Conservation (phyloP, 2,113 vertebrate genomes). For the Nicator chloris region DNA sequence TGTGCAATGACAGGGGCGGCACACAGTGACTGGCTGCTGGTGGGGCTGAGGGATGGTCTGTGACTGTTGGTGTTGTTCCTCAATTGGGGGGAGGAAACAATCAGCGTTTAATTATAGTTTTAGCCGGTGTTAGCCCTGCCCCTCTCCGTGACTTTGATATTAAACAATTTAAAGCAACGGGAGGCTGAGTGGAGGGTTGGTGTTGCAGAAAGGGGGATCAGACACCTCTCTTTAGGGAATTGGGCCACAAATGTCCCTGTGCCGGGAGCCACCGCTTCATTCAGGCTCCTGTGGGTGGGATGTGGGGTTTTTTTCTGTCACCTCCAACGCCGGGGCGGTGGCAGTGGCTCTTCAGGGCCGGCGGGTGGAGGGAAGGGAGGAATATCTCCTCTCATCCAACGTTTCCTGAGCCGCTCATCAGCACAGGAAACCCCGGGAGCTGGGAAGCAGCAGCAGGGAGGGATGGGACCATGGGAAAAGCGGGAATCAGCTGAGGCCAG, state of each 20-base stretch:
- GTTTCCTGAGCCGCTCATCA: background rate
- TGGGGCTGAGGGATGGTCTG: background rate
- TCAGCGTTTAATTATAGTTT: background rate
- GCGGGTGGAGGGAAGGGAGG: background rate
- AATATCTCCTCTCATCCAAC: background rate
- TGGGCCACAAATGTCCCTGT: background rate
- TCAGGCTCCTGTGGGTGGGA: accelerated
- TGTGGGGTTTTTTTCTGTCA: background rate
- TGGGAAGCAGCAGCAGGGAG: background rate
- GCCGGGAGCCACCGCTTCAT: background rate
- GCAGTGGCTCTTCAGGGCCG: accelerated
- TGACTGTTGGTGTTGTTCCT: accelerated
- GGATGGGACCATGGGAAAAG: background rate
- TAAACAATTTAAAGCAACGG: constrained; percentile 33
- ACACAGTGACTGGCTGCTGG: accelerated
- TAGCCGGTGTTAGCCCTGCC: background rate
- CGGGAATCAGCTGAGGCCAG: background rate
- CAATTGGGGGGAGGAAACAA: background rate
- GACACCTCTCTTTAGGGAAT: background rate
- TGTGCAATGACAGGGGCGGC: background rate
- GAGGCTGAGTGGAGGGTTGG: background rate
- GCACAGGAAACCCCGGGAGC: background rate
- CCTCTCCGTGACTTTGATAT: background rate
- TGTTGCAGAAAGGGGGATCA: background rate
- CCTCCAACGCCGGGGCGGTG: background rate